Base-by-base conservation (phyloP, 2,888 invertebrate genomes). In the Athalia circularis region DNA sequence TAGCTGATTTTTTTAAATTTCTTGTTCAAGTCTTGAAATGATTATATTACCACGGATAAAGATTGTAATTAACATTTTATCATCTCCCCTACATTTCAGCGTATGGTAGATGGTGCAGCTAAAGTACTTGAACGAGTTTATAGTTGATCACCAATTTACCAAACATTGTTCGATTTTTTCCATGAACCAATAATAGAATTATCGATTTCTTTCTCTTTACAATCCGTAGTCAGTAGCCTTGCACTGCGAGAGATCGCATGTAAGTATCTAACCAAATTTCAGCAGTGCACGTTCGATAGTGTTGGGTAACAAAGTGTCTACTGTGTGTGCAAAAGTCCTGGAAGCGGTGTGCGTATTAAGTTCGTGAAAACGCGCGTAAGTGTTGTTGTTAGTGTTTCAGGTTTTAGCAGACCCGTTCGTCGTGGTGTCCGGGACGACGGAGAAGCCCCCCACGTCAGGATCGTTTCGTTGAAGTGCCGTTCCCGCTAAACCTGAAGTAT, bases 381-480 rank as follows among this genome's bases (percentile, higher is more conserved):
- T 59, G 72, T 72, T 72, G 59, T 72, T 72, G 72, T 15, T 59
- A 72, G 72, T 72, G 72, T 72, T 72, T 72, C 72, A 72, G 72
- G 72, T 72, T 72, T 68, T 72, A 59, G 47, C 72, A 72, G 47
- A 72, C 72, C 72, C 72, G 72, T 72, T 72, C 57, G 59, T 72
- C 72, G 57, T 29, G 29, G 13, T 47, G 72, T 72, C 72, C 59
- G 72, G 72, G 72, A 72, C 72, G 15, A 7, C 59, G 72, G 45
- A 72, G 72, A 59, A 59, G 72, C 72, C 72, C 72, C 72, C 72
- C 72, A 72, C 72, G 59, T 72, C 72, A 59, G 72, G 47, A 59
- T 72, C 72, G 72, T 43, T 8, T 72, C 59, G 57, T 59, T 59
- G 72, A 45, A 59, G 68, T 68, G 68, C 68, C 57, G 72, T 72